Conservation (phyloP, 2,888 invertebrate genomes). For the Tinea trinotella region DNA sequence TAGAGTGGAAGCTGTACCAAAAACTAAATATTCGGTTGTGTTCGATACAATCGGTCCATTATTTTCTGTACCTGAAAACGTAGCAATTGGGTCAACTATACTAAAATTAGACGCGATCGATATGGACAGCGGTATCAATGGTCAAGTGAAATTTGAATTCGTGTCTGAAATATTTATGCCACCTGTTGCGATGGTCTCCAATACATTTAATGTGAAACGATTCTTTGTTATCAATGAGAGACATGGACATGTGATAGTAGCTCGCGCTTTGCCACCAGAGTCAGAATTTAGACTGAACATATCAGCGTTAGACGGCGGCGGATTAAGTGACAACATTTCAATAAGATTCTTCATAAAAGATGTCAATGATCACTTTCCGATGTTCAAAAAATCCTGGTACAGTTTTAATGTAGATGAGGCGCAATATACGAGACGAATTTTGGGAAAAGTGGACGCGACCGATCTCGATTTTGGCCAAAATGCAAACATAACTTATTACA, state of each 20-base stretch:
- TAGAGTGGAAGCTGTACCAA: conserved; percentile 48
- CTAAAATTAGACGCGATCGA: conserved; percentile 80
- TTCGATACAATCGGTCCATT: conserved; percentile 66
- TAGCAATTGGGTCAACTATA: conserved; percentile 78
- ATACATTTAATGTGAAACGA: conserved; percentile 68
- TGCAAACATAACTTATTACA: conserved; percentile 81
- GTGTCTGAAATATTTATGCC: conserved; percentile 78
- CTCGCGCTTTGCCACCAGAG: conserved; percentile 80
- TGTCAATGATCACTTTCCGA: conserved; percentile 87
- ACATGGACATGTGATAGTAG: conserved; percentile 82
- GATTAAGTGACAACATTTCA: conserved; percentile 78
- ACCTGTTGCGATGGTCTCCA: conserved; percentile 50
- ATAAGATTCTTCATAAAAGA: conserved; percentile 82
- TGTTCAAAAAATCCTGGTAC: conserved; percentile 87
- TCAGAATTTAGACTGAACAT: conserved; percentile 82
- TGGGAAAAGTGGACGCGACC: conserved; percentile 83
- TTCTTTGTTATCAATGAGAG: conserved; percentile 83
- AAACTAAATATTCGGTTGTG: conserved; percentile 48
- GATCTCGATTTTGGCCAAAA: conserved; percentile 88
- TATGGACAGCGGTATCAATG: conserved; percentile 79
- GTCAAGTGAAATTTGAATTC: conserved; percentile 80
- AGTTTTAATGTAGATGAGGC: conserved; percentile 88
- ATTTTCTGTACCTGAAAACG: conserved; percentile 80
- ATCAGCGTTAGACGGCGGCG: conserved; percentile 83
- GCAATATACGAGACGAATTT: conserved; percentile 76